Base-by-base conservation (phyloP, 53 echinoderm and acorn worm species). In the Echinarachnius parma region DNA sequence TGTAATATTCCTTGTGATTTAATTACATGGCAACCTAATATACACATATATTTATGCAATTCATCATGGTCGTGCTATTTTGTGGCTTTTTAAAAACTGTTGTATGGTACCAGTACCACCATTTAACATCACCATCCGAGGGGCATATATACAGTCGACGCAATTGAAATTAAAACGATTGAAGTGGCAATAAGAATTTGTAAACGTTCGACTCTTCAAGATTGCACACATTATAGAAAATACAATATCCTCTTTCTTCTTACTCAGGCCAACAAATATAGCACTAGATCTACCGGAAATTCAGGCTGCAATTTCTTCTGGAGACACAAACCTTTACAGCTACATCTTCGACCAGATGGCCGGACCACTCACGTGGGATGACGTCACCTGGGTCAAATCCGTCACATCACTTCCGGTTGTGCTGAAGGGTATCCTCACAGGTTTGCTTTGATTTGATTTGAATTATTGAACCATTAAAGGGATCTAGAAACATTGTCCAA, bases 401-500 rank as follows among this genome's bases (percentile, higher is more conserved):
- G 35, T 69, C 20, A 69, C 70, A 25, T 69, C 70, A 69, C 70
- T 69, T 21, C 70, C 70, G 24, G 53, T 69, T 21, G 70, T 69
- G 11, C 11, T 32, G 10, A 69, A 69, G 35, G 70, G 70, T 14
- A 34, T 69, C 15, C 54, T 69, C 22, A 69, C 70, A 3, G 70
- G 70, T 69, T 33, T 33, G 52, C 22, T 7, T 5, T 5, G 25
- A 34, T 34, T 56, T 56, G 28, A 25, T 15, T 16, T 56, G 4
- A 56, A 28, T 21, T 52, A 23, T 52, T 2, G 25, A 23, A 22
- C 5, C 11, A 21, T 52, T 21, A 52, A n/a, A n/a, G n/a, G n/a
- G n/a, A n/a, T n/a, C n/a, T n/a, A n/a, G n/a, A n/a, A n/a, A n/a
- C n/a, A n/a, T n/a, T n/a, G n/a, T n/a, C n/a, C n/a, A n/a, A n/a